A percentile compares a stretch with the other conserved stretches of the same genome.
Evolutionary conservation across 2,797 vertebrate genomes (phyloP).

Genomic region (Sebastes elongatus): DNA sequence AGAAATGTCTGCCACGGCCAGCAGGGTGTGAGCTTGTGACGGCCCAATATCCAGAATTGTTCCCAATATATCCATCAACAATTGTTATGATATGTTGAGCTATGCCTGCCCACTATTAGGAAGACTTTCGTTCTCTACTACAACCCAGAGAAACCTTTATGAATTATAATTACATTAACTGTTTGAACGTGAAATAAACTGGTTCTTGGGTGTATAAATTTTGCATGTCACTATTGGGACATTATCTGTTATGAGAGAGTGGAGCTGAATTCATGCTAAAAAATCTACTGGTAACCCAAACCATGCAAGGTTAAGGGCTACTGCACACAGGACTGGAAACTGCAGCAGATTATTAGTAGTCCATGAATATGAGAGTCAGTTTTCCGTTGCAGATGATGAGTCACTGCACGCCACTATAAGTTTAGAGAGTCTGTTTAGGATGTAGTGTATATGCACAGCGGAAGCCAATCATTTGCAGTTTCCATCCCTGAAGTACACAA

Average conservation of each 20-base stretch:
- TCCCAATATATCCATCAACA: no score
- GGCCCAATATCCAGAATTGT: rapidly evolving
- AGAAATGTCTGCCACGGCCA: no score
- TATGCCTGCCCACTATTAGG: neutral
- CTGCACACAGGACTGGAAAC: constrained; percentile 66
- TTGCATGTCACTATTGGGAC: neutral
- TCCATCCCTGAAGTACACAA: constrained; percentile 35
- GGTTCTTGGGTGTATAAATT: neutral
- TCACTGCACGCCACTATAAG: neutral
- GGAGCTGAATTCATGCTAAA: constrained; percentile 50
- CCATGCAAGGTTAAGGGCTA: constrained; percentile 68
- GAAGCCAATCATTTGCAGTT: constrained; percentile 9
- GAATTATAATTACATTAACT: neutral
- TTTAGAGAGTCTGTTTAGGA: neutral
- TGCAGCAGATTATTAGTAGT: constrained; percentile 1
- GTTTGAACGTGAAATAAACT: neutral
- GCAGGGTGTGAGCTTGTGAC: no score
- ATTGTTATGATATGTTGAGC: no score
- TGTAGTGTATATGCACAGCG: neutral
- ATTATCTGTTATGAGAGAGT: neutral
- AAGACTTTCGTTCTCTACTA: neutral
- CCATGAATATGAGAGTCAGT: neutral
- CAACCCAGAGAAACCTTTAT: neutral
- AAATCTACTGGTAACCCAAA: constrained; percentile 55
- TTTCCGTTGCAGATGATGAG: neutral